Conservation (phyloP, 2,888 invertebrate species). For the Xestia sexstrigata region DNA sequence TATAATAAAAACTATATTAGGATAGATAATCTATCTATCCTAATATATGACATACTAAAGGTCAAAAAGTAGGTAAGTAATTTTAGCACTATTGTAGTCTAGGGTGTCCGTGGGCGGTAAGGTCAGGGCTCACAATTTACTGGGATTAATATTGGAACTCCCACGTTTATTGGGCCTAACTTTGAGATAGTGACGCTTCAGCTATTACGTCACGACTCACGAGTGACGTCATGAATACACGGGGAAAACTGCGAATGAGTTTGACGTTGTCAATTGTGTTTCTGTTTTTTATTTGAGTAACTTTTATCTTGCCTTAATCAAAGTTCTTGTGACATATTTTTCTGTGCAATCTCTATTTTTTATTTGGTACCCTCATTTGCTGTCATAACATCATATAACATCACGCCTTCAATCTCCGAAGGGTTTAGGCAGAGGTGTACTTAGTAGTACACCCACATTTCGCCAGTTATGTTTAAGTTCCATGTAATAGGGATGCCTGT, state of each 20-base stretch:
- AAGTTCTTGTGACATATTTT: background rate
- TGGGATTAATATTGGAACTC: constrained; percentile 14
- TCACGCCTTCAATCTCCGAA: no score
- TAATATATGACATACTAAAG: background rate
- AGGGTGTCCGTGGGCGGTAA: constrained; percentile 20
- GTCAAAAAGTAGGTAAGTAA: background rate
- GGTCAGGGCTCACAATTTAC: constrained; percentile 15
- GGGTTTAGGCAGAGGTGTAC: no score
- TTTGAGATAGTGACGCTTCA: constrained; percentile 36
- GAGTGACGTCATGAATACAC: constrained; percentile 31
- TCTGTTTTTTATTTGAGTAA: background rate
- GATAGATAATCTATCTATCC: no score
- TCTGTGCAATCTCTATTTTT: background rate
- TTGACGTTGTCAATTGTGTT: background rate
- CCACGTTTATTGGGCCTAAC: constrained; percentile 16
- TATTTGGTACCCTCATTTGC: no score
- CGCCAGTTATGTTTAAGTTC: no score
- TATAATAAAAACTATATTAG: no score
- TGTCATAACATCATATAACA: no score
- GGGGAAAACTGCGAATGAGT: background rate
- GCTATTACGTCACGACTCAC: background rate
- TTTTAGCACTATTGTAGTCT: background rate
- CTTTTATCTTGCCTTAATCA: background rate
- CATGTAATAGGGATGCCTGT: no score
- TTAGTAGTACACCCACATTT: no score